Percentiles rank a stretch among this genome's conserved stretches.
Conservation (phyloP, 2,113 vertebrate genomes). For the Sylvietta virens region DNA sequence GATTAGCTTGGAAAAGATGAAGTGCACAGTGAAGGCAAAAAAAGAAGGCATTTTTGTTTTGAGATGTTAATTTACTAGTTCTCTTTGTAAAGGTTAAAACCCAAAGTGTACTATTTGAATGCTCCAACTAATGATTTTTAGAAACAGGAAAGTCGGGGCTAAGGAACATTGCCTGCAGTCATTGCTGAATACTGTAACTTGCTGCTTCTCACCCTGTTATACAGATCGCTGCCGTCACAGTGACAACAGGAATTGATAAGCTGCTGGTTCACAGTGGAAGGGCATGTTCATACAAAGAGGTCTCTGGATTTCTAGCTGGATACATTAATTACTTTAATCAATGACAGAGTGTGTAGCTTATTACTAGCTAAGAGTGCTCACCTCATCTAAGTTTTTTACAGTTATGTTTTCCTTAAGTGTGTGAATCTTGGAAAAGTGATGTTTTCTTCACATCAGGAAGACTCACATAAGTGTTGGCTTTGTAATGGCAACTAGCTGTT, state of each 20-base stretch:
- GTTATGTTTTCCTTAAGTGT: background rate
- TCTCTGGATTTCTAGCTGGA: background rate
- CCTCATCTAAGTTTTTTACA: rapidly evolving
- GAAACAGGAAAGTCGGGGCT: background rate
- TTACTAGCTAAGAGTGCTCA: background rate
- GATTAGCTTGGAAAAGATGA: background rate
- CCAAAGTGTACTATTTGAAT: background rate
- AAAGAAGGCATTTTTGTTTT: background rate
- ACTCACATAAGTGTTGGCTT: background rate
- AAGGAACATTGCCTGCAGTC: rapidly evolving
- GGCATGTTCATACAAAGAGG: background rate
- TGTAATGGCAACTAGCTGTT: background rate
- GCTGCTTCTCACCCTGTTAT: background rate
- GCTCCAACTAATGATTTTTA: background rate
- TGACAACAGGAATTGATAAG: background rate
- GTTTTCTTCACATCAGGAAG: background rate
- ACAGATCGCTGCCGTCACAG: background rate
- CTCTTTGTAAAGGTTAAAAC: background rate
- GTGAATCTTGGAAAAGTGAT: background rate
- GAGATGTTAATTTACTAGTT: background rate
- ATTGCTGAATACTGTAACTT: background rate
- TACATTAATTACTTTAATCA: background rate
- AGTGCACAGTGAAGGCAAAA: background rate
- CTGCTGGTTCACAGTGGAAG: background rate
- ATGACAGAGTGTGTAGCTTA: background rate